A percentile compares a stretch with the other conserved stretches of the same genome.
These are phyloP conservation scores for Phyllotreta striolata DNA, from an alignment of 2,888 invertebrate genomes.

Conservation along the genomic window DNA sequence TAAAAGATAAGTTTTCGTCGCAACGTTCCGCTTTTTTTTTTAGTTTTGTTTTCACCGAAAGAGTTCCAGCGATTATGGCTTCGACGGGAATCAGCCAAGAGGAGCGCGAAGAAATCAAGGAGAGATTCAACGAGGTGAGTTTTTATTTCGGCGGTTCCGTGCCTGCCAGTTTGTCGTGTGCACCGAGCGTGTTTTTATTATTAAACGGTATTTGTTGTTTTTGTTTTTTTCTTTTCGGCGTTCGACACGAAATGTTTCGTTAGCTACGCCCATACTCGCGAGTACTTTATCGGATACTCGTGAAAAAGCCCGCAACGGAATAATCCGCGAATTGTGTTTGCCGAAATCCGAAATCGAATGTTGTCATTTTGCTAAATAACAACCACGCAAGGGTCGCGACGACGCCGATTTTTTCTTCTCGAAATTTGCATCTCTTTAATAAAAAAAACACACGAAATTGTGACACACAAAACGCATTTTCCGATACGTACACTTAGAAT, in stretches of 20 bases:
- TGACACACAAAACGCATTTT: conserved; percentile 18
- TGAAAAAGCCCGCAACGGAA: background rate
- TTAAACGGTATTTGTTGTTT: conserved; percentile 39
- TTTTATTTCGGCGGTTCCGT: conserved; percentile 9
- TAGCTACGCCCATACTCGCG: conserved; percentile 46
- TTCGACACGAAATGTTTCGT: conserved; percentile 19
- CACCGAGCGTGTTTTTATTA: conserved; percentile 27
- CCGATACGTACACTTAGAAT: conserved; percentile 22
- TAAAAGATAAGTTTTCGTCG: conserved; percentile 28
- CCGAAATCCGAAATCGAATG: too few relatives aligned
- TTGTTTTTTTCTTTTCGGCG: conserved; percentile 35
- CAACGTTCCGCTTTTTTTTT: too few relatives aligned
- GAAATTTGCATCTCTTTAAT: conserved; percentile 1
- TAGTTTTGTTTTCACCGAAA: background rate
- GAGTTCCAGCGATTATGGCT: conserved; percentile 25
- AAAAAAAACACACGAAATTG: conserved; percentile 3
- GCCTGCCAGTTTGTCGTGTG: background rate
- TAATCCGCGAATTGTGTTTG: too few relatives aligned
- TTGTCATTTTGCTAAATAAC: too few relatives aligned
- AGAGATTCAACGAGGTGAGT: conserved; percentile 79
- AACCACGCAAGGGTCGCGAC: background rate
- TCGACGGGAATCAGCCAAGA: conserved; percentile 66
- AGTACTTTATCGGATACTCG: conserved; percentile 17
- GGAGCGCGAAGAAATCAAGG: conserved; percentile 77
- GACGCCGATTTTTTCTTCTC: background rate